Evolutionary conservation across 2,888 invertebrate genomes (phyloP).

Genomic region (Pteria penguin): DNA sequence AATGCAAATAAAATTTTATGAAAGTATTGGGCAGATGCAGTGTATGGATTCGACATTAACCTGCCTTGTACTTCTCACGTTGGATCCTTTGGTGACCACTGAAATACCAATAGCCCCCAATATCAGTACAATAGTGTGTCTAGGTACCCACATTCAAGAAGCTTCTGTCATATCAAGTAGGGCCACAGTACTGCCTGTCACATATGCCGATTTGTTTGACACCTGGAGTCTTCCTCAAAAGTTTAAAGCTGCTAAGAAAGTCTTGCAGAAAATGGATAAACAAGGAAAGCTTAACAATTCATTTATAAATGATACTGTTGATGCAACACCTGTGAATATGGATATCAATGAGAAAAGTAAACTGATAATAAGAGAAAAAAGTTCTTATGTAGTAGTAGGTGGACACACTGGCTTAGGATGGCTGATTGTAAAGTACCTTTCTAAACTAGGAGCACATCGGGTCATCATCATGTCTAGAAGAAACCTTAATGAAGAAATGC

Average conservation of each 20-base stretch:
- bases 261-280: neutral
- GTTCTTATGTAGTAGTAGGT: conserved; percentile 63
- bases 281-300: no score
- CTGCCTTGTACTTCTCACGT: neutral
- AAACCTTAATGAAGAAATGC: conserved; percentile 32
- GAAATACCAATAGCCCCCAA: neutral
- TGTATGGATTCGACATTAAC: neutral
- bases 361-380: conserved; percentile 33
- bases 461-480: conserved; percentile 57
- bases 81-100: neutral
- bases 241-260: neutral
- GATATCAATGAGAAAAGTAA: neutral
- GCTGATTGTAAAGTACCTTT: conserved; percentile 57
- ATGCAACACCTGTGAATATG: no score
- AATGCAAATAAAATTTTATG: neutral
- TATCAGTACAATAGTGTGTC: neutral
- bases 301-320: no score
- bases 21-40: neutral
- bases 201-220: neutral
- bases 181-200: neutral
- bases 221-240: neutral
- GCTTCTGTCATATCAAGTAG: neutral
- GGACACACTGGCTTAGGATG: conserved; percentile 69
- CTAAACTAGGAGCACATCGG: conserved; percentile 54
- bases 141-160: neutral